Conservation (phyloP, 2,888 invertebrate species). For the Cabera pusaria region DNA sequence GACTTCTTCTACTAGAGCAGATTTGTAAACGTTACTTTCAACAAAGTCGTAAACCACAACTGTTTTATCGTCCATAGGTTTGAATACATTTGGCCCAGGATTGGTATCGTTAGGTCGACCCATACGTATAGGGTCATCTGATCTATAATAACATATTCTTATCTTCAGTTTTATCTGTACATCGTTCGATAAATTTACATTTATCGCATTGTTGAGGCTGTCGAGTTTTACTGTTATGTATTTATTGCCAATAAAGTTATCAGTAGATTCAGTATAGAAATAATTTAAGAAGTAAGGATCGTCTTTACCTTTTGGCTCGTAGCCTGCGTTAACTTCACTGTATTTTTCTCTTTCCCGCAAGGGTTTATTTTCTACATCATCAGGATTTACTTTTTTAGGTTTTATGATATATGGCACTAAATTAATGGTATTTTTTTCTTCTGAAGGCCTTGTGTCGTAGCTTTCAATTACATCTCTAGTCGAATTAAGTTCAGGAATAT, state of each 20-base stretch:
- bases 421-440: too few relatives aligned
- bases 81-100: conserved; percentile 95
- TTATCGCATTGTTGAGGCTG: conserved; percentile 51
- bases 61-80: conserved; percentile 65
- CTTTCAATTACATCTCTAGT: too few relatives aligned
- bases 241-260: conserved; percentile 49
- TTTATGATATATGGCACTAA: too few relatives aligned
- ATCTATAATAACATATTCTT: conserved; percentile 88
- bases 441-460: too few relatives aligned
- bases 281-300: too few relatives aligned
- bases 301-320: too few relatives aligned
- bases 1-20: conserved; percentile 85
- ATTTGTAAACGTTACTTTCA: conserved; percentile 20
- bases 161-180: conserved; percentile 57
- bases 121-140: conserved; percentile 85
- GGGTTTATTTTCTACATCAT: too few relatives aligned
- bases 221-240: conserved; percentile 81
- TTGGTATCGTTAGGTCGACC: conserved; percentile 79
- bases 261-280: conserved; percentile 25
- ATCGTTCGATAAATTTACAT: conserved; percentile 74
- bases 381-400: too few relatives aligned
- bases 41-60: conserved; percentile 33
- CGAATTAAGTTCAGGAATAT: too few relatives aligned
- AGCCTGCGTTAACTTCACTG: too few relatives aligned
- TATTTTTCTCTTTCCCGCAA: too few relatives aligned